These are phyloP conservation scores for Xenopus petersii DNA, from an alignment of 2,797 vertebrate genomes.

Conservation along the genomic window DNA sequence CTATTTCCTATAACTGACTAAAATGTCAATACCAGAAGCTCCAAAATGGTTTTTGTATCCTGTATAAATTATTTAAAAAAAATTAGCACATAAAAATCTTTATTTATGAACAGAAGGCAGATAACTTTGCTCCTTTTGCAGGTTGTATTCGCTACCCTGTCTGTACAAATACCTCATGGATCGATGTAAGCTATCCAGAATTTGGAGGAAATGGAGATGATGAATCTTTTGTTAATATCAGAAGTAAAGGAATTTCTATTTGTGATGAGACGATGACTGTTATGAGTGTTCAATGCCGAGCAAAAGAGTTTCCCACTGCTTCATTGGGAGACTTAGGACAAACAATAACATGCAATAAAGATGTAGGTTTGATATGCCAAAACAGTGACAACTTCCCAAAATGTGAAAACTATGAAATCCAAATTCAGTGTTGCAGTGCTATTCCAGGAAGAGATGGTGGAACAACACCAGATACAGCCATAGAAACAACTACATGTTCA, in stretches of 20 bases:
- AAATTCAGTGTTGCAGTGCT: slow-evolving; percentile 4
- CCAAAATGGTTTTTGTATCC: too few species aligned
- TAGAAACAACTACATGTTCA: too few species aligned
- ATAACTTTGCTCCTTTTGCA: too few species aligned
- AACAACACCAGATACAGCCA: background rate
- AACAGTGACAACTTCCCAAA: slow-evolving; percentile 62
- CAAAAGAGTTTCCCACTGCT: slow-evolving; percentile 53
- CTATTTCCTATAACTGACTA: too few species aligned
- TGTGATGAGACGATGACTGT: slow-evolving; percentile 51
- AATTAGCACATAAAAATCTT: too few species aligned
- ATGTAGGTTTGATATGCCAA: slow-evolving; percentile 57
- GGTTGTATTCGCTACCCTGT: background rate
- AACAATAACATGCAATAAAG: slow-evolving; percentile 52
- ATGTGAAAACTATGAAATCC: slow-evolving; percentile 65
- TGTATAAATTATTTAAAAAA: too few species aligned
- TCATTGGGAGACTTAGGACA: slow-evolving; percentile 54
- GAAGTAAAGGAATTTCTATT: slow-evolving; percentile 51
- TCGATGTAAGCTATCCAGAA: slow-evolving; percentile 48
- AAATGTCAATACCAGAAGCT: too few species aligned
- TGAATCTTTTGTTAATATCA: slow-evolving; percentile 61
- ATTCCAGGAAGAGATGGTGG: too few species aligned
- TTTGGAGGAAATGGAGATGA: slow-evolving; percentile 61
- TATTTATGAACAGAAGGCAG: too few species aligned
- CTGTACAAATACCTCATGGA: slow-evolving; percentile 18
- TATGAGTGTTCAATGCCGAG: slow-evolving; percentile 57